Evolutionary conservation across 2,888 invertebrate species (phyloP).

Genomic region (Trichopoda pennipes): DNA sequence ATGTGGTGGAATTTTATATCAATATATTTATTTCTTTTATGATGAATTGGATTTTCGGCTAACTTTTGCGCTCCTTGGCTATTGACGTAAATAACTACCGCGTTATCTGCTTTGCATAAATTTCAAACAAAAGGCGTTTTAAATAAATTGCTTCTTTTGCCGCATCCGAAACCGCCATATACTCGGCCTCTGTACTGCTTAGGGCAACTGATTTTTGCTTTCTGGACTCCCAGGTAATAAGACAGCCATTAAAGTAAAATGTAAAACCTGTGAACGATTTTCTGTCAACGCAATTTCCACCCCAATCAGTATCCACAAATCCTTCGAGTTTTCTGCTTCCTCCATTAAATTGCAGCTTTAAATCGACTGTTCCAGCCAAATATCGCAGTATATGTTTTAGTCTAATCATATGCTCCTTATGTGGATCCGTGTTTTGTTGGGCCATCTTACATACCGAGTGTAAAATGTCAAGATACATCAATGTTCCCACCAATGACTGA

Average conservation of each 20-base stretch:
- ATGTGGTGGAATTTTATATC: too few species aligned
- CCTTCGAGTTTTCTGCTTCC: background rate
- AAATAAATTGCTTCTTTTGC: too few species aligned
- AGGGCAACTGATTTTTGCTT: background rate
- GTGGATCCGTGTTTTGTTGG: too few species aligned
- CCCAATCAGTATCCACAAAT: constrained; percentile 23
- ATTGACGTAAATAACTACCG: too few species aligned
- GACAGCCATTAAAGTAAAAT: background rate
- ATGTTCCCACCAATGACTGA: constrained; percentile 47
- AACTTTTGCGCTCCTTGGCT: too few species aligned
- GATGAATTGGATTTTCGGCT: too few species aligned
- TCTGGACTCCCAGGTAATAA: background rate
- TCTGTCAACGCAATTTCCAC: background rate
- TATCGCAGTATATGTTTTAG: constrained; percentile 48
- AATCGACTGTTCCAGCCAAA: constrained; percentile 10
- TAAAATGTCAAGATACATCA: constrained; percentile 47
- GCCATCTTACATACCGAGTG: too few species aligned
- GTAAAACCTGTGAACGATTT: too few species aligned
- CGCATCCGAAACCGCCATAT: background rate
- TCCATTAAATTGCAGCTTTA: background rate
- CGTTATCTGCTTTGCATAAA: too few species aligned
- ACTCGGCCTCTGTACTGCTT: background rate
- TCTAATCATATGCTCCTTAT: too few species aligned
- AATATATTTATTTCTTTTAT: too few species aligned
- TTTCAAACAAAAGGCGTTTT: too few species aligned